phyloP scores from a whole-genome alignment of 2,113 vertebrate genomes.

The Ptychochromis oligacanthus region DNA sequence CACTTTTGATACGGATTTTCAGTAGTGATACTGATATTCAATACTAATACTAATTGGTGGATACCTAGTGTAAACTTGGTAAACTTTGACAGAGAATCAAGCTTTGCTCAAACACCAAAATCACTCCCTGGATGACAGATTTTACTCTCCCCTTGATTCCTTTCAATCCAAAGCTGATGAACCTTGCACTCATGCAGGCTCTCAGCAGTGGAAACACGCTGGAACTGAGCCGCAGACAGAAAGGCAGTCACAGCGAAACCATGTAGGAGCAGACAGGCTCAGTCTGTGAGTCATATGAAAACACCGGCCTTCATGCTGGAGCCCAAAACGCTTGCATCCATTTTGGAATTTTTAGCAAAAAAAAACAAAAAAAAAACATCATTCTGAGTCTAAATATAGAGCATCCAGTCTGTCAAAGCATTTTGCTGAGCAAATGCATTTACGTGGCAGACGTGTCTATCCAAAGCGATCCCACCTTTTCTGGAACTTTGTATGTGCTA shows the following conservation, averaged over 20 bases:
- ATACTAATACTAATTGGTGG: neutral
- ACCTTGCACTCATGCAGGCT: neutral
- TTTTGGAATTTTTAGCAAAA: neutral
- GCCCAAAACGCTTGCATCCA: neutral
- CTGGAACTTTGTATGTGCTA: neutral
- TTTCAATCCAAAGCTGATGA: neutral
- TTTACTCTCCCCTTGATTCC: neutral
- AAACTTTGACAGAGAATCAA: neutral
- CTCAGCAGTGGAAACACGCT: neutral
- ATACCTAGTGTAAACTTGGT: neutral
- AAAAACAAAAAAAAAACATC: neutral
- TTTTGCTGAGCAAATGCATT: neutral
- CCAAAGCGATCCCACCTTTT: neutral
- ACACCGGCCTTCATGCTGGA: neutral
- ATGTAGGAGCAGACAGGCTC: conserved; percentile 1
- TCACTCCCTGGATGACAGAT: neutral
- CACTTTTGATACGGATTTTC: neutral
- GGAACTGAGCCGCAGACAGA: neutral
- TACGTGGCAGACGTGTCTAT: neutral
- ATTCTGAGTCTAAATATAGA: conserved; percentile 28
- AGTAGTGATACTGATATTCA: too few relatives aligned
- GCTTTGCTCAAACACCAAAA: neutral
- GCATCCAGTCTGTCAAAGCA: neutral
- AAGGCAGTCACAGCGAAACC: neutral
- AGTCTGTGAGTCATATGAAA: conserved; percentile 20